Percentiles rank a stretch among this genome's conserved stretches.
Evolutionary conservation across 1,140 invertebrate species (phyloP).

Genomic region (Lucilia cuprina): DNA sequence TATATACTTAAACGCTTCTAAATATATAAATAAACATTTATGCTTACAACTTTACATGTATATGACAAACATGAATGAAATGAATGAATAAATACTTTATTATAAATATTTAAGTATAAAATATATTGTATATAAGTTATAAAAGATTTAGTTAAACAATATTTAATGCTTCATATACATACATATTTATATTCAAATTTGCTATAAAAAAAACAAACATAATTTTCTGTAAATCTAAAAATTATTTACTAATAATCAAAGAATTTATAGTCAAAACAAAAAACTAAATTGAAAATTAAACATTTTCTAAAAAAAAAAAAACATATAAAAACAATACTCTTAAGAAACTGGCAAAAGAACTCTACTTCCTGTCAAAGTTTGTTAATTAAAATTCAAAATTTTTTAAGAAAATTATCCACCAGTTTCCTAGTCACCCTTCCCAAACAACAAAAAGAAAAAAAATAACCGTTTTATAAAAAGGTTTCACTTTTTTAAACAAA

Average conservation of each 20-base stretch:
- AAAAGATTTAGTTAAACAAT: background rate
- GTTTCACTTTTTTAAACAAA: constrained; percentile 20
- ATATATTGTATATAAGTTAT: background rate
- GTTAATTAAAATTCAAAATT: background rate
- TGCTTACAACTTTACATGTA: background rate
- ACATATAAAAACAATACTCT: constrained; percentile 1
- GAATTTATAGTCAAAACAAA: constrained; percentile 32
- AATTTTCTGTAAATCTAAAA: constrained; percentile 12
- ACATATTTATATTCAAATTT: background rate
- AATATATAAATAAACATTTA: constrained; percentile 19
- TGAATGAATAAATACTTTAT: background rate
- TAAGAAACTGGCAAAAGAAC: background rate
- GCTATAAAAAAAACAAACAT: background rate
- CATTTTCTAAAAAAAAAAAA: constrained; percentile 22
- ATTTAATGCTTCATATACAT: constrained; percentile 12
- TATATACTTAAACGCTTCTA: constrained; percentile 28
- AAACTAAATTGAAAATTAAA: constrained; percentile 30
- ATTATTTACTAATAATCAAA: constrained; percentile 31
- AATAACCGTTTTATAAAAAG: background rate
- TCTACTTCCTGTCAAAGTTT: background rate
- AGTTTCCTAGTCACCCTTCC: constrained; percentile 23
- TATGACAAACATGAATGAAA: no score
- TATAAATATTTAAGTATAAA: background rate
- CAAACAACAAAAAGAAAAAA: background rate
- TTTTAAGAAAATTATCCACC: background rate